Percentiles rank a stretch among this genome's conserved stretches.
These are phyloP conservation scores for Elysia crispata DNA, from an alignment of 2,888 invertebrate genomes.

Conservation along the genomic window DNA sequence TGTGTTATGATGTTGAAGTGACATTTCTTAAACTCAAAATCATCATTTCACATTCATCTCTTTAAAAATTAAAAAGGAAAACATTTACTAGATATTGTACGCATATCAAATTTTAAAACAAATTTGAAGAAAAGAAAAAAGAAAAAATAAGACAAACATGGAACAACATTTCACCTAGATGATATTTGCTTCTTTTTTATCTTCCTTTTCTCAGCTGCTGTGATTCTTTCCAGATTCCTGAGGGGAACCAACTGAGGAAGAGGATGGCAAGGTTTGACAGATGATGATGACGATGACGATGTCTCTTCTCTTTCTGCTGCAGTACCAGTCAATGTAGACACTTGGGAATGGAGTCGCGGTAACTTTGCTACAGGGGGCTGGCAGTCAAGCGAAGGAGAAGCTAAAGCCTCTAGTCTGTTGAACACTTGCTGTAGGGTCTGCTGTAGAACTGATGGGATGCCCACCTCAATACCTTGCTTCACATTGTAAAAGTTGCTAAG, in stretches of 20 bases:
- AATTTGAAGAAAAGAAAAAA: too few relatives aligned
- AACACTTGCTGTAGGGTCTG: constrained; percentile 58
- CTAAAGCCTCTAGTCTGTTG: constrained; percentile 52
- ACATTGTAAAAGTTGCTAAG: constrained; percentile 63
- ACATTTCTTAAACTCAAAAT: too few relatives aligned
- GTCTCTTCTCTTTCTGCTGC: constrained; percentile 22
- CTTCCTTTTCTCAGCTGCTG: constrained; percentile 37
- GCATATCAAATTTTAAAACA: too few relatives aligned
- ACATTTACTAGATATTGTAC: too few relatives aligned
- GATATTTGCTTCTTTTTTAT: constrained; percentile 46
- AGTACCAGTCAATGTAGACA: too few relatives aligned
- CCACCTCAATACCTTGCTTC: constrained; percentile 67
- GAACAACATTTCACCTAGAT: constrained; percentile 52
- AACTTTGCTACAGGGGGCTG: too few relatives aligned
- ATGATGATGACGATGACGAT: constrained; percentile 56
- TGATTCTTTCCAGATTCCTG: constrained; percentile 45
- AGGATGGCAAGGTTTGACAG: constrained; percentile 42
- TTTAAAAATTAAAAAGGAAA: too few relatives aligned
- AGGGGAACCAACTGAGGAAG: constrained; percentile 14
- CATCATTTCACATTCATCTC: too few relatives aligned
- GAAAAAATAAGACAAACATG: too few relatives aligned
- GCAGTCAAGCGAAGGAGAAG: neutral
- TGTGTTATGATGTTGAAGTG: too few relatives aligned
- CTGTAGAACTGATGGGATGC: constrained; percentile 60
- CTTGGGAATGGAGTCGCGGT: too few relatives aligned